Evolutionary conservation across 2,113 vertebrate genomes (phyloP).

Genomic region (Halcyon malimbica): DNA sequence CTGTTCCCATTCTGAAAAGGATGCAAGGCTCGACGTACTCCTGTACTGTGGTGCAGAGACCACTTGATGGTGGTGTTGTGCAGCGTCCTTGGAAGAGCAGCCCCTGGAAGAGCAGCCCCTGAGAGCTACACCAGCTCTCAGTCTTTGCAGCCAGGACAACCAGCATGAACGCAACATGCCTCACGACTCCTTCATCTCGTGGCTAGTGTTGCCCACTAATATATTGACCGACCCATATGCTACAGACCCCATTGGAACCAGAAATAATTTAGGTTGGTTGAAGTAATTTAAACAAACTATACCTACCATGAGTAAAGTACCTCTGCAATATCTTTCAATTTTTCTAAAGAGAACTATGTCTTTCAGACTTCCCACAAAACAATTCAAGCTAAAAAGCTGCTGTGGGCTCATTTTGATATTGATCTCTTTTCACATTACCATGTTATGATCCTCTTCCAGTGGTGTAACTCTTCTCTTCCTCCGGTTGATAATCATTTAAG

Average conservation of each 20-base stretch:
- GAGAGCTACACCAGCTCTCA: background rate
- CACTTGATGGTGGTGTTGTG: conserved; percentile 40
- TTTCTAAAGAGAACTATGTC: background rate
- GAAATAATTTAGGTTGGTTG: background rate
- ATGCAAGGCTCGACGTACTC: fast-evolving
- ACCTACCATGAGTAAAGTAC: background rate
- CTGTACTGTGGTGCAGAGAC: background rate
- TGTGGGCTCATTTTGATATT: background rate
- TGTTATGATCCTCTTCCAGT: background rate
- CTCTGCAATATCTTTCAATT: background rate
- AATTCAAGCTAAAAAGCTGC: background rate
- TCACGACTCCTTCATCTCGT: background rate
- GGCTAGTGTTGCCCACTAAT: fast-evolving
- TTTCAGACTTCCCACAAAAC: background rate
- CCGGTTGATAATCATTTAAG: background rate
- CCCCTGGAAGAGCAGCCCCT: background rate
- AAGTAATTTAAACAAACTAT: background rate
- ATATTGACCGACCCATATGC: fast-evolving
- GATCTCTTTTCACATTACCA: background rate
- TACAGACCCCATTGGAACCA: background rate
- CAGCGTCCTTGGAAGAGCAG: background rate
- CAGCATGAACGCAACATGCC: fast-evolving
- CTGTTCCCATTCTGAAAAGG: background rate
- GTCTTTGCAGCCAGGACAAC: fast-evolving
- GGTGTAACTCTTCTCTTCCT: background rate